Percentiles rank a stretch among this genome's conserved stretches.
Conservation (phyloP, 2,797 vertebrate genomes). For the Rhabdomys pumilio region DNA sequence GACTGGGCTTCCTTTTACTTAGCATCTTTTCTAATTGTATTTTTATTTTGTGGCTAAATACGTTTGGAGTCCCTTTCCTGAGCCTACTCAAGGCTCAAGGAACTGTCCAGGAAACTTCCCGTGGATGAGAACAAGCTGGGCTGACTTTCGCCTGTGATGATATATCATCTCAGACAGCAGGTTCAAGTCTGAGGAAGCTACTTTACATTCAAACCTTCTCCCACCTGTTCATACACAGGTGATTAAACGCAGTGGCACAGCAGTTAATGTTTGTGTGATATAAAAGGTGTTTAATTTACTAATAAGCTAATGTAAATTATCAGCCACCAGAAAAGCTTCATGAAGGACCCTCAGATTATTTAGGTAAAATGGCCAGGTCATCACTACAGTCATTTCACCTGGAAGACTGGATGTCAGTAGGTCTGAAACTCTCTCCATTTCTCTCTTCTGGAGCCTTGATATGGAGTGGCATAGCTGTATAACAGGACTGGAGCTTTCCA, state of each 20-base stretch:
- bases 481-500: background rate
- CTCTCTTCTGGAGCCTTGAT: background rate
- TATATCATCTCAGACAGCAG: background rate
- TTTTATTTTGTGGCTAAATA: background rate
- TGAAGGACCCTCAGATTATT: constrained; percentile 1
- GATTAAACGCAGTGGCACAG: background rate
- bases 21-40: background rate
- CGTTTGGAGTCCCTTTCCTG: background rate
- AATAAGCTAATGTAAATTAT: background rate
- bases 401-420: background rate
- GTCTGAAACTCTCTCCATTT: background rate
- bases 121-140: accelerated
- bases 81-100: background rate
- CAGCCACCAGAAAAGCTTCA: background rate
- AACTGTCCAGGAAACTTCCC: background rate
- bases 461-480: background rate
- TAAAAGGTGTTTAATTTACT: background rate
- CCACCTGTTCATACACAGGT: accelerated
- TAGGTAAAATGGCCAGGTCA: background rate
- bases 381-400: constrained; percentile 23
- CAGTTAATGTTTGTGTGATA: background rate
- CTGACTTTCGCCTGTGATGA: background rate
- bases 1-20: background rate
- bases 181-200: background rate
- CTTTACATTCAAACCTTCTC: background rate